Conservation (phyloP, 2,113 vertebrate species). For the Brachypodius melanocephalos region DNA sequence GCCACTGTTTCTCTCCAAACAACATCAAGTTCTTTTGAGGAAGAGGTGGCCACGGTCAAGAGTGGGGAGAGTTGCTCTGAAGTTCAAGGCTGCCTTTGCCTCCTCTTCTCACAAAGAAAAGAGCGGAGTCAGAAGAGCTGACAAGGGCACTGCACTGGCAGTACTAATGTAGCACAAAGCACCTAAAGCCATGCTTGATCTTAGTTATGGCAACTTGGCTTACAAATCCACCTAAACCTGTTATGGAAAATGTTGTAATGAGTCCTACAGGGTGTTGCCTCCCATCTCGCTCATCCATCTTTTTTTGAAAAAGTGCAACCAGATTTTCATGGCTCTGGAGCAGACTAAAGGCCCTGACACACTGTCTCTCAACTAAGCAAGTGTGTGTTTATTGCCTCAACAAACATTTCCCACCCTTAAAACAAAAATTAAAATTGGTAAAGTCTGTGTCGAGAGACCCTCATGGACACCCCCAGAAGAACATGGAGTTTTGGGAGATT, state of each 20-base stretch:
- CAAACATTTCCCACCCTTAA: not conserved
- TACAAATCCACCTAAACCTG: not conserved
- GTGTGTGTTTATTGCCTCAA: not conserved
- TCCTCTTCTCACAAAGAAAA: not conserved
- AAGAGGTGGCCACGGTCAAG: not conserved
- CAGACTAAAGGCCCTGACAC: not conserved
- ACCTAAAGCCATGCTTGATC: not conserved
- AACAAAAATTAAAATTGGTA: not conserved
- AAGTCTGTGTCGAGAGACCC: not conserved
- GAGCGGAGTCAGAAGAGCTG: not conserved
- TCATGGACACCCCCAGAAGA: not conserved
- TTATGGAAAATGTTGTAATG: not conserved
- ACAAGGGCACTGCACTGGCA: rapidly evolving
- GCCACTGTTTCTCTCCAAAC: not conserved
- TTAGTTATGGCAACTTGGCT: not conserved
- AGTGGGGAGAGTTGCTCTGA: not conserved
- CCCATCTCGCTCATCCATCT: not conserved
- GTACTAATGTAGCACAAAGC: rapidly evolving
- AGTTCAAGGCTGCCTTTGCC: not conserved
- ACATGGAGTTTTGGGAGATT: rapidly evolving
- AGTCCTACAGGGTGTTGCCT: not conserved
- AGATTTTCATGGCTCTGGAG: not conserved
- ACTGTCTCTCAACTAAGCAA: not conserved
- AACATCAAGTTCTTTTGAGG: not conserved
- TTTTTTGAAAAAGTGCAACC: not conserved